Conservation (phyloP, 2,113 vertebrate species). For the Gallinago media region DNA sequence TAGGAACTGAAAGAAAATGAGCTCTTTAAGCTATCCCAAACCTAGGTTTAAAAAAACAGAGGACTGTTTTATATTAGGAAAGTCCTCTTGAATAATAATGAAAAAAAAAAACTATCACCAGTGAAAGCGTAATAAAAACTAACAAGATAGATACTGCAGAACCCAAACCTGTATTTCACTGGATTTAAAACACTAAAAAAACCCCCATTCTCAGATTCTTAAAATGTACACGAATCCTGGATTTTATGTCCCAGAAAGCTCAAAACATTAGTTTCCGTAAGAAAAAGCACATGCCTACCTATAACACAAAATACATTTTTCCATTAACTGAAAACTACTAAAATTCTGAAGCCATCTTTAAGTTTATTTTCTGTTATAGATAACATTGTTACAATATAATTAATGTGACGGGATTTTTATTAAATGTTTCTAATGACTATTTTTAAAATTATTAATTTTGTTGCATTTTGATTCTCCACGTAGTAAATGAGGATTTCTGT, state of each 20-base stretch:
- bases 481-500: neutral
- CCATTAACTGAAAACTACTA: neutral
- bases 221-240: accelerated
- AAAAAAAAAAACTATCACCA: neutral
- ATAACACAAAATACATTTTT: neutral
- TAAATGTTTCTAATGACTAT: neutral
- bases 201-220: neutral
- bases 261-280: neutral
- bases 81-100: neutral
- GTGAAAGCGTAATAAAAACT: neutral
- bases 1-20: neutral
- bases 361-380: neutral
- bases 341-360: neutral
- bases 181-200: neutral
- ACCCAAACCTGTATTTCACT: neutral
- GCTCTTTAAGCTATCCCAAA: neutral
- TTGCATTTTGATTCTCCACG: neutral
- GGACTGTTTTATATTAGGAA: neutral
- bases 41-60: neutral
- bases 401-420: neutral
- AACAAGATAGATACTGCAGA: neutral
- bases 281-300: neutral
- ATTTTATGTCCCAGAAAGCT: neutral
- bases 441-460: neutral
- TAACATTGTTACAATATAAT: neutral